A percentile compares a stretch with the other conserved stretches of the same genome.
Conservation (phyloP, 1,140 invertebrate species). For the Oreohelix idahoensis region DNA sequence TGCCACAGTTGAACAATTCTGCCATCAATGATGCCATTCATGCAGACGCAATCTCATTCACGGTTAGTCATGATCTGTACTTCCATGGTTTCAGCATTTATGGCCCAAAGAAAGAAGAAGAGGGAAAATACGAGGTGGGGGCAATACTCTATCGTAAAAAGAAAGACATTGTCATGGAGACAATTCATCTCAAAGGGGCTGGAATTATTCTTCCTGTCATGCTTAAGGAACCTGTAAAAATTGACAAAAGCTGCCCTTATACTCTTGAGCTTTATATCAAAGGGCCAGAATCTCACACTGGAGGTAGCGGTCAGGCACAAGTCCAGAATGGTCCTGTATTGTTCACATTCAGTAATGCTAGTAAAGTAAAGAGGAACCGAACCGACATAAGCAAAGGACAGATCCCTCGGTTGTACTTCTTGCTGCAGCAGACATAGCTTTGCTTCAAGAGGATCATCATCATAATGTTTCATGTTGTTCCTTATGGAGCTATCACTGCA, state of each 20-base stretch:
- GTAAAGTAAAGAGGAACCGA: slow-evolving; percentile 40
- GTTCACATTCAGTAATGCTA: slow-evolving; percentile 39
- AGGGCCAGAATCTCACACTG: slow-evolving; percentile 40
- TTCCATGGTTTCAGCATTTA: slow-evolving; percentile 48
- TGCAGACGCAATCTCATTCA: slow-evolving; percentile 42
- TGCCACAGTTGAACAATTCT: slow-evolving; percentile 28
- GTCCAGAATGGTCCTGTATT: slow-evolving; percentile 12
- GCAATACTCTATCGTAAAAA: slow-evolving; percentile 41
- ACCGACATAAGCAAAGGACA: slow-evolving; percentile 30
- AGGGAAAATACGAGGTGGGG: slow-evolving; percentile 41
- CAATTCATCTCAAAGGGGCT: slow-evolving; percentile 42
- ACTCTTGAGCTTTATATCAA: slow-evolving; percentile 43
- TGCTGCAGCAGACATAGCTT: slow-evolving; percentile 45
- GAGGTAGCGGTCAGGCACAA: slow-evolving; percentile 27
- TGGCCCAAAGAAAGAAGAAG: slow-evolving; percentile 38
- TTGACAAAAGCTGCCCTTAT: slow-evolving; percentile 40
- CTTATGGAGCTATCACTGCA: too few relatives aligned
- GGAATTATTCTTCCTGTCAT: slow-evolving; percentile 47
- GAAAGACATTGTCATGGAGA: slow-evolving; percentile 45
- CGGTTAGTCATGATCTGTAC: slow-evolving; percentile 33
- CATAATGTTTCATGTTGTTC: too few relatives aligned
- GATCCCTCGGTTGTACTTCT: slow-evolving; percentile 47
- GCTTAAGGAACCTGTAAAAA: slow-evolving; percentile 37
- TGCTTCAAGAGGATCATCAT: too few relatives aligned
- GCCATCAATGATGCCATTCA: slow-evolving; percentile 21